Base-by-base conservation (phyloP, 92 coral and sea anemone genomes). In the Porites divaricata region DNA sequence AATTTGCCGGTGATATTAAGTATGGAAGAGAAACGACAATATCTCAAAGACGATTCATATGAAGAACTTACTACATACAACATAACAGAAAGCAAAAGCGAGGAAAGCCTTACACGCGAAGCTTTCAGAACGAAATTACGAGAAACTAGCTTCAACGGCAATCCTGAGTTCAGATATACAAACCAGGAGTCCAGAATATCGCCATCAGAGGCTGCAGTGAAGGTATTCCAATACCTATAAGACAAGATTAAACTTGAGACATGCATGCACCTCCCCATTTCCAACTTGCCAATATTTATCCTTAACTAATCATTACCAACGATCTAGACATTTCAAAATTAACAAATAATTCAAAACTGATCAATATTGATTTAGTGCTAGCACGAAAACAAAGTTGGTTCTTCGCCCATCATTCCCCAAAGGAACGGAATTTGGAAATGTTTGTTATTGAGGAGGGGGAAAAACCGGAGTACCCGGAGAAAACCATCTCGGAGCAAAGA, bases 1-100 rank as follows among this genome's bases (percentile, higher is more conserved):
- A 73, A 73, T 12, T 9, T 73, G 3, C 76, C 70, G 12, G 68
- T 80, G 53, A 56, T 80, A 69, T 24, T 69, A 45, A 80, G 57
- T 15, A 69, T 80, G 67, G 76, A 80, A 25, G 76, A 69, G 41
- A 56, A 54, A 17, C 57, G 21, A 10, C 17, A 2, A 2, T 8
- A 10, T 3, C 2, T 5, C 24, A 54, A 54, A 67, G n/a, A 26
- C 3, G 51, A 56, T 70, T 35, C 53, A 19, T 53, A 8, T 26
- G 75, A 10, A 17, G 67, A 17, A 28, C 26, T 53, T 49, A 19
- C 8, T 23, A 24, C 21, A 66, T 51, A 50, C 45, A 66, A 15
- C 49, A 24, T 28, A 1, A 15, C 16, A 0, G 51, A 54, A n/a
- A 78, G 70, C 7, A 67, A 66, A 26, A 56, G 41, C 45, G 19